A percentile compares a stretch with the other conserved stretches of the same genome.
These are phyloP conservation scores for Ceyx melanurus DNA, from an alignment of 2,113 vertebrate genomes.

Conservation along the genomic window DNA sequence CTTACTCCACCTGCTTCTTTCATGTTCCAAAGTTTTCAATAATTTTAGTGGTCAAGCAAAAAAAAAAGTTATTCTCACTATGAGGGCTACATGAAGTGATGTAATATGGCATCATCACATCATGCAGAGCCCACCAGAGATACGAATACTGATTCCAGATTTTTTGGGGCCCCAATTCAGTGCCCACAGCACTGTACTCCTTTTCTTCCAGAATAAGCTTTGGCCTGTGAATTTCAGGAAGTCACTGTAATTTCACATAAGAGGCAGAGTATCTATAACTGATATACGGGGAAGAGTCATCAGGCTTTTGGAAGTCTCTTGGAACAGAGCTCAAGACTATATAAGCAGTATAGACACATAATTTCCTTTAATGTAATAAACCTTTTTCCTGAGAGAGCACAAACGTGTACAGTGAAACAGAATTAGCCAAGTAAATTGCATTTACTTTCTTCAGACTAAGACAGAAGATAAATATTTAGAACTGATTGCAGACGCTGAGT, in stretches of 20 bases:
- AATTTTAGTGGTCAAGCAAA: background rate
- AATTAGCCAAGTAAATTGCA: background rate
- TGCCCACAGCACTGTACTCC: background rate
- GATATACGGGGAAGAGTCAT: background rate
- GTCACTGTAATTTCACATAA: background rate
- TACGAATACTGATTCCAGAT: background rate
- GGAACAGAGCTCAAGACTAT: background rate
- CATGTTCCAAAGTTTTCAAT: background rate
- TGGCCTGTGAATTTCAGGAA: background rate
- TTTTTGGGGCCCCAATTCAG: background rate
- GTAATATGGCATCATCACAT: background rate
- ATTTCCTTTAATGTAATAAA: background rate
- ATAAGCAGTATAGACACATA: background rate
- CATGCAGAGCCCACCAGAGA: background rate
- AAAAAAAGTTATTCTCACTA: background rate
- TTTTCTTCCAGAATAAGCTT: background rate
- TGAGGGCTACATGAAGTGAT: background rate
- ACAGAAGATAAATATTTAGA: background rate
- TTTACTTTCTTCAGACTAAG: background rate
- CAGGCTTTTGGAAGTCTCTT: background rate
- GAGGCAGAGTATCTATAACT: background rate
- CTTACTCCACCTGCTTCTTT: background rate
- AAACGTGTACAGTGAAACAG: background rate
- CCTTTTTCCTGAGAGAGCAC: background rate
- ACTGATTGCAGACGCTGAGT: background rate